A percentile compares a stretch with the other conserved stretches of the same genome.
phyloP scores from a whole-genome alignment of 2,113 vertebrate genomes.

The Ophthalmolycus amberensis region DNA sequence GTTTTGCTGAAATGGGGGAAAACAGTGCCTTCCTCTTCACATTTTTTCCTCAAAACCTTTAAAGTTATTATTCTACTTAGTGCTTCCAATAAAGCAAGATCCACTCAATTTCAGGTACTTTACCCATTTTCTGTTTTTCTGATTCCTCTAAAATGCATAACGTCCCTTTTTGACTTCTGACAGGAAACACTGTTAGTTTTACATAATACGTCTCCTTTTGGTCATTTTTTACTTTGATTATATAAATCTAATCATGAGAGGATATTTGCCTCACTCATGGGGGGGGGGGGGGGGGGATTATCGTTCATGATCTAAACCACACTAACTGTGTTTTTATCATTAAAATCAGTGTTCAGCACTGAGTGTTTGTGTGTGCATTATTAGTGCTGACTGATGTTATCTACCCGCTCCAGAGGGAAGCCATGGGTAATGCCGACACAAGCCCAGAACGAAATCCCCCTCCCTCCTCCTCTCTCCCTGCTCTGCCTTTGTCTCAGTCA shows the following conservation, averaged over 20 bases:
- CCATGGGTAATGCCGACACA: slow-evolving; percentile 55
- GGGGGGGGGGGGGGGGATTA: not conserved
- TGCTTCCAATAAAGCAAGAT: not conserved
- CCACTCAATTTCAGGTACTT: not conserved
- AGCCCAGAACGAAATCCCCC: slow-evolving; percentile 40
- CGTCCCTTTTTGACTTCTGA: not conserved
- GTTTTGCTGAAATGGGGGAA: slow-evolving; percentile 6
- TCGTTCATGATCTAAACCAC: slow-evolving; percentile 26
- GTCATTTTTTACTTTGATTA: slow-evolving; percentile 18
- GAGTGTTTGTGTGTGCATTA: slow-evolving; percentile 27
- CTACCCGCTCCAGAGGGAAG: slow-evolving; percentile 59
- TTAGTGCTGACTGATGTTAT: slow-evolving; percentile 64
- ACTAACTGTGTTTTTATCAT: slow-evolving; percentile 24
- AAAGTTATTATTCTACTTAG: not conserved
- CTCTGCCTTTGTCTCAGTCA: slow-evolving; percentile 66
- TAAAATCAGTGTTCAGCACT: slow-evolving; percentile 23
- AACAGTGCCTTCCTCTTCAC: not conserved
- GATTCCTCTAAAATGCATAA: not conserved
- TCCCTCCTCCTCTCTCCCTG: slow-evolving; percentile 23
- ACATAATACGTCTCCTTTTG: not conserved
- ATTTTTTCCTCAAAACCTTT: not conserved
- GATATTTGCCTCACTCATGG: not conserved
- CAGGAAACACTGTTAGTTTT: slow-evolving; percentile 23
- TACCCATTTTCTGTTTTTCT: not conserved
- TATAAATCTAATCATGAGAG: slow-evolving; percentile 14